Base-by-base conservation (phyloP, 2,888 invertebrate species). In the Sipha maydis region DNA sequence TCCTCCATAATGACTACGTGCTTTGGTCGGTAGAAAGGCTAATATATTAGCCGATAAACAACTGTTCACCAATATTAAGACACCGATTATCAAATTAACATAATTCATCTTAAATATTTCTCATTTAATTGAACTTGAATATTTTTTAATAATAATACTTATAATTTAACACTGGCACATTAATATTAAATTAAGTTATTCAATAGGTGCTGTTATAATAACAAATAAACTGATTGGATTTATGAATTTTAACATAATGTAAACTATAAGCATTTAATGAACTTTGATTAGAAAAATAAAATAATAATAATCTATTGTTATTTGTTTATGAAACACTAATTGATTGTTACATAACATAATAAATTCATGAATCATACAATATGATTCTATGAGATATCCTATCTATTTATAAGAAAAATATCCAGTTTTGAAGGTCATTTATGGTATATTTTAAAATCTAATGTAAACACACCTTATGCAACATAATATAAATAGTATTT, bases 1-100 rank as follows among this genome's bases (percentile, higher is more conserved):
- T 8, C 56, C 86, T 31, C 79, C 79, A 38, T 86, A 86, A 61
- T 86, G 86, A 31, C 86, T 86, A 9, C 73, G 79, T 25, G 79
- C 86, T 61, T 86, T 86, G 0, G 73, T 80, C 9, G 86, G 86
- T 38, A 86, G 54, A 79, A 86, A 86, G 1, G 79, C 85, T 54
- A 86, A 73, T 80, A 86, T 80, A 67, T 80, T 80, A 4, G 56
- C 34, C 3, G 86, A 41, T 28, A 38, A 73, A 38, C 79, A 38
- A 73, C 9, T 73, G 25, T 73, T 54, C n/a, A 78, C 77, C 34
- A 11, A 11, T 48, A 78, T 69, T 78, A 69, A 34, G 4, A 85
- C 34, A 5, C 48, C 2, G 48, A 78, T 28, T 3, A 21, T 11
- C 19, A 77, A 48, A 78, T 78, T 25, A 34, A 78, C 2, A 69